Evolutionary conservation across 1,140 invertebrate genomes (phyloP), one percentile per base, ranked within the genome.

Genomic region (Brachionus rubens): DNA sequence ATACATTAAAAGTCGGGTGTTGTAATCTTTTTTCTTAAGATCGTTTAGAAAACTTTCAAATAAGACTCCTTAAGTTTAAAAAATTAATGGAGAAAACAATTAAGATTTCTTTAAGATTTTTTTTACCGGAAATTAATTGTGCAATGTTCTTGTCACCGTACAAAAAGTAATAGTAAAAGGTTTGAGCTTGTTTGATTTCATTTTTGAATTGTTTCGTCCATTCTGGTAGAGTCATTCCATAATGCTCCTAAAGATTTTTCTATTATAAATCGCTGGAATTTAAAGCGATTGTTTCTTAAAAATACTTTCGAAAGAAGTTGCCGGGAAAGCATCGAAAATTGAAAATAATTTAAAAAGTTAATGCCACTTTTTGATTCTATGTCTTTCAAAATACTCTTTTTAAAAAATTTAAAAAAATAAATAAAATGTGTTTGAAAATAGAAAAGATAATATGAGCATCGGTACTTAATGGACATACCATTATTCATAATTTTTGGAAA

Each of bases 131-230:
- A 43, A 65, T 12, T 21, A 65, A 43, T 43, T 65, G 41, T 19
- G 59, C 59, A 21, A 65, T 65, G 9, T 65, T 65, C 26, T 41
- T 19, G 30, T 65, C 59, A 24, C 59, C 59, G 6, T 43, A 65
- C 7, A 65, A 43, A 43, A 65, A 65, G 21, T 65, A 43, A 24
- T 30, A 65, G 30, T 43, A 43, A 43, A 24, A 65, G 43, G 1
- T 26, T 43, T 43, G 59, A 19, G 0, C 59, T 19, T 36, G 14
- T 10, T 43, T 14, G 7, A 65, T 16, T 65, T 65, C 59, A 14
- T 65, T 12, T 14, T 19, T 6, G 24, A 43, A 12, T 26, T 65
- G 24, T 12, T 65, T 19, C 12, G 59, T 36, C 59, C 59, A 65
- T 43, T 10, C 3, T 21, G 59, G 59, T 14, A 65, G 7, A 26